Base-by-base conservation (phyloP, 2,888 invertebrate species). In the Callyntrura sp. region DNA sequence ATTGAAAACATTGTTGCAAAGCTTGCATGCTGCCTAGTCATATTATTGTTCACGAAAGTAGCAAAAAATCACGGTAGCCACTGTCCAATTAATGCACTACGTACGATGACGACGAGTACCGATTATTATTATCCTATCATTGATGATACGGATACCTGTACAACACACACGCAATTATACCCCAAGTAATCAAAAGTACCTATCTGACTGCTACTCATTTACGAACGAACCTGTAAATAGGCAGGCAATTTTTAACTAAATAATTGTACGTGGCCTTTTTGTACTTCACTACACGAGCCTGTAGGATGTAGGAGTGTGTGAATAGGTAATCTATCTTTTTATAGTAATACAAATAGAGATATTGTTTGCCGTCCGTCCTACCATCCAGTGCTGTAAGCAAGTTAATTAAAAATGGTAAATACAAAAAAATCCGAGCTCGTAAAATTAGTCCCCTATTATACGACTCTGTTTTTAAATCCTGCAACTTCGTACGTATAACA, bases 381-480 rank as follows among this genome's bases (percentile, higher is more conserved):
- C 5, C n/a, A 68, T 68, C 68, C 68, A 68, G 68, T 35, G n/a
- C 35, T 35, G 17, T 43, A n/a, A 25, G 17, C 3, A 60, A 35
- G 35, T 35, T 68, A 43, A 68, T 65, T 17, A 68, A 51, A 68
- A 62, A 25, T 60, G 20, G 60, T 60, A 20, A 60, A 60, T 20
- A 20, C 60, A 17, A 20, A 60, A n/a, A 60, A 60, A 60, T 60
- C 20, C 20, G 60, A 23, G 60, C 60, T 62, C 62, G 62, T 62
- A 62, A 62, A 68, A 68, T 68, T 14, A 65, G 25, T 65, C 65
- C 25, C 65, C 6, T 12, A 28, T 65, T 17, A 65, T 23, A n/a
- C n/a, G 14, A 28, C 28, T 28, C n/a, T 14, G 28, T 9, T 65
- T 12, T 2, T 4, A 68, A 62, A 35, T 6, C 35, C 35, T 51